Percentiles rank a stretch among this genome's conserved stretches.
phyloP scores from a whole-genome alignment of 1,140 invertebrate genomes.

The Oppia nitens region DNA sequence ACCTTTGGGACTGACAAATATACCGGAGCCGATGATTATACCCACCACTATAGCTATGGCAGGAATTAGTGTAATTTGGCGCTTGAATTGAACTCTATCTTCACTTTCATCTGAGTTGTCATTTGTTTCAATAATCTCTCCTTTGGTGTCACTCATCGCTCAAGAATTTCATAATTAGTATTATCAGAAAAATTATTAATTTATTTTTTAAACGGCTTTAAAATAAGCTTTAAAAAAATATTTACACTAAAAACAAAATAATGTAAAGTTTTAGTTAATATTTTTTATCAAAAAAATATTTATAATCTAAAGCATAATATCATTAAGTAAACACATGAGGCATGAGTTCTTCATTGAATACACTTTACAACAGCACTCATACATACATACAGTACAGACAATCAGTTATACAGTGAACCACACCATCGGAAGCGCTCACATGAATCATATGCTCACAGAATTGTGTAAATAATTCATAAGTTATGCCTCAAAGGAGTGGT shows the following conservation, averaged over 20 bases:
- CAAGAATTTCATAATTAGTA: background rate
- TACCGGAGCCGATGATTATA: constrained; percentile 74
- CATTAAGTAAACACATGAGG: background rate
- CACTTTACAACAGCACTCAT: background rate
- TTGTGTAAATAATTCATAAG: no score
- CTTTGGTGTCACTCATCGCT: background rate
- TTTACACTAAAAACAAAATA: no score
- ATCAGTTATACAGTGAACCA: no score
- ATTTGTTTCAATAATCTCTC: background rate
- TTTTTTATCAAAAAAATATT: no score
- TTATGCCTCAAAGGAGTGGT: background rate
- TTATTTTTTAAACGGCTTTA: no score
- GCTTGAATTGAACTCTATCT: constrained; percentile 39
- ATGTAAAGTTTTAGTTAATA: no score
- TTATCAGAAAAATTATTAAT: no score
- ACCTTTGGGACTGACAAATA: constrained; percentile 91
- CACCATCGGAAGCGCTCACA: background rate
- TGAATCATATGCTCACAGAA: background rate
- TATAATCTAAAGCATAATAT: background rate
- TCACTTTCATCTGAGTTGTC: background rate
- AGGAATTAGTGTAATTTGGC: constrained; percentile 67
- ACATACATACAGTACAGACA: no score
- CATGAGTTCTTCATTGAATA: background rate
- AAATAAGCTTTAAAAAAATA: no score
- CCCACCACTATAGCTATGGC: constrained; percentile 81